phyloP scores from a whole-genome alignment of 1,140 invertebrate genomes.

The Zaprionus lachaisei region DNA sequence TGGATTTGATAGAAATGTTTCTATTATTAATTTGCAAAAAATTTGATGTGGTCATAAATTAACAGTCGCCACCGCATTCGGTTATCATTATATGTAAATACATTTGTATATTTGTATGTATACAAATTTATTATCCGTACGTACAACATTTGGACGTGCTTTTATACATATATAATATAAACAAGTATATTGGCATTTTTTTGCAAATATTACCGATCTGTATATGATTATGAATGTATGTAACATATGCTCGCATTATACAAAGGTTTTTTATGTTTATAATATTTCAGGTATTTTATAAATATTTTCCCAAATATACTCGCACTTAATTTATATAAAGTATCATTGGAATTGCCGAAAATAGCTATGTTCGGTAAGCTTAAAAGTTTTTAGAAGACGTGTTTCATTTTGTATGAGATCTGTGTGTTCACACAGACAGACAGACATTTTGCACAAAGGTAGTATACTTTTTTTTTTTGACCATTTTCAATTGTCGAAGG shows the following conservation, averaged over 20 bases:
- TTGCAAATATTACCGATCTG: constrained; percentile 45
- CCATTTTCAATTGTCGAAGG: no score
- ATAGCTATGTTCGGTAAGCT: no score
- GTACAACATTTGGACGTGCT: background rate
- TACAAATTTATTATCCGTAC: background rate
- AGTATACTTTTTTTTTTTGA: no score
- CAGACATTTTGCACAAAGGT: no score
- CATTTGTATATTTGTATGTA: constrained; percentile 10
- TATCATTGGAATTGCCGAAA: no score
- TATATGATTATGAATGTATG: constrained; percentile 23
- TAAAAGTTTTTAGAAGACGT: no score
- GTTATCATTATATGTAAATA: constrained; percentile 58
- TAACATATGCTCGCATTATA: constrained; percentile 16
- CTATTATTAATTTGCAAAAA: constrained; percentile 49
- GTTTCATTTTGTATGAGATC: no score
- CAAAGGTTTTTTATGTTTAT: background rate
- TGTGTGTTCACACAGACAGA: no score
- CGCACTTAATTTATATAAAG: no score
- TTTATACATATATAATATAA: background rate
- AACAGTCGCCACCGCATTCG: constrained; percentile 45
- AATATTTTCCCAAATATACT: background rate
- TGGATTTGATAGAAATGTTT: constrained; percentile 19
- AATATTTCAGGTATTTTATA: background rate
- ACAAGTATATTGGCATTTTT: constrained; percentile 29
- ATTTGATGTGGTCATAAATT: constrained; percentile 57